A percentile compares a stretch with the other conserved stretches of the same genome.
These are phyloP conservation scores for Triplophysa dalaica DNA, from an alignment of 2,113 vertebrate species.

Conservation along the genomic window DNA sequence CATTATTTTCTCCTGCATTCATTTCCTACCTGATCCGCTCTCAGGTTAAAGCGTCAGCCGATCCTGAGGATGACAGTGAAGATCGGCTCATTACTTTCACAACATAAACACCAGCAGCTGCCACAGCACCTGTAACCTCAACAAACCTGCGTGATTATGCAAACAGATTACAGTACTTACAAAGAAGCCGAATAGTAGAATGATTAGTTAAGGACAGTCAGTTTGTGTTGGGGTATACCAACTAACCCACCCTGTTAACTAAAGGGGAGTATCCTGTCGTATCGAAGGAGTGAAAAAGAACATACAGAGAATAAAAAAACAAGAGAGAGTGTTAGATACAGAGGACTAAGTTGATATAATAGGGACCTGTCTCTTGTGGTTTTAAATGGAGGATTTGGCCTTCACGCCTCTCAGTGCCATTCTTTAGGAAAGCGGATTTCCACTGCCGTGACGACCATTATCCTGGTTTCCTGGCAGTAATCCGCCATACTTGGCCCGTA, in stretches of 20 bases:
- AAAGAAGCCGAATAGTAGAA: not conserved
- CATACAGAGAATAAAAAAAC: conserved; percentile 3
- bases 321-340: conserved; percentile 23
- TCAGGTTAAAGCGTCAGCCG: conserved; percentile 8
- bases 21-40: conserved; percentile 17
- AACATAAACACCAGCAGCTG: conserved; percentile 20
- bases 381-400: conserved; percentile 56
- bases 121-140: conserved; percentile 15
- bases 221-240: not conserved
- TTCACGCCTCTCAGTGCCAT: conserved; percentile 52
- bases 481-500: conserved; percentile 48
- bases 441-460: conserved; percentile 51
- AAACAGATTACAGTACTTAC: not conserved
- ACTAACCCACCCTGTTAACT: not conserved
- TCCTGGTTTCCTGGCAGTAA: conserved; percentile 51
- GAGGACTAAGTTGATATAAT: conserved; percentile 46
- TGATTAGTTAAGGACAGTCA: not conserved
- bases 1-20: not conserved
- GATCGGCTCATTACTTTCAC: conserved; percentile 14
- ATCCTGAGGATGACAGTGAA: conserved; percentile 13
- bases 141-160: not conserved
- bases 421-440: conserved; percentile 58
- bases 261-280: not conserved
- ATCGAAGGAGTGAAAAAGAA: not conserved
- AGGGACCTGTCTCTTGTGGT: conserved; percentile 35